Evolutionary conservation across 2,113 vertebrate genomes (phyloP), one percentile per base, ranked within the genome.

Genomic region (Corythaeola cristata): DNA sequence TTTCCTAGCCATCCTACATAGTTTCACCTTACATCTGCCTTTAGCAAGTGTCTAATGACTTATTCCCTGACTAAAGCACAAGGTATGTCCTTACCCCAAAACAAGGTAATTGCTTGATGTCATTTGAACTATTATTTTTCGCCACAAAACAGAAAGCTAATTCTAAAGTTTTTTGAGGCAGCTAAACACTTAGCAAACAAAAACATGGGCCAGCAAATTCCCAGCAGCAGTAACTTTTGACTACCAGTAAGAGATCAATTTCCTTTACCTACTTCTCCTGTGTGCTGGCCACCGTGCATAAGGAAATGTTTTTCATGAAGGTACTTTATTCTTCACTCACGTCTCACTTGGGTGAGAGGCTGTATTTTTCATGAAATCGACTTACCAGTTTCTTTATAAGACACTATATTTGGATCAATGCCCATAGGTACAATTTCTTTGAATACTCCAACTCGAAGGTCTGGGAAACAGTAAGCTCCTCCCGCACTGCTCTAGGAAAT

Each of bases 351-450:
- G 6, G 8, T 68, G 37, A 94, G 23, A 87, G 15, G 9, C 27
- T 80, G 77, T 71, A 32, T 52, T 82, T 85, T 72, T 89, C 41
- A 71, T 67, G 77, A 96, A 90, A 60, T 50, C 84, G 67, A 68
- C 97, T 81, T 97, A 99, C 99, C 99, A 94, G 99, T 99, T 90
- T 98, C 98, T 96, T 97, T 98, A 86, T 99, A 99, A 89, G 99
- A 99, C 73, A 99, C 50, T 88, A 97, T 74, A 41, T 97, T 98
- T 83, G 99, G 99, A 97, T 99, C 98, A 92, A 99, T 98, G 84
- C 99, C 99, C 99, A 99, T 98, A 32, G 99, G 99, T 85, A 99
- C 99, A 6, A 99, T 99, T 97, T 99, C 99, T 97, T 98, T 98
- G 95, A 98, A 99, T 62, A 99, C 98, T 17, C 99, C 99, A 73